phyloP scores from a whole-genome alignment of 2,797 vertebrate species.

The Urosaurus nigricauda region DNA sequence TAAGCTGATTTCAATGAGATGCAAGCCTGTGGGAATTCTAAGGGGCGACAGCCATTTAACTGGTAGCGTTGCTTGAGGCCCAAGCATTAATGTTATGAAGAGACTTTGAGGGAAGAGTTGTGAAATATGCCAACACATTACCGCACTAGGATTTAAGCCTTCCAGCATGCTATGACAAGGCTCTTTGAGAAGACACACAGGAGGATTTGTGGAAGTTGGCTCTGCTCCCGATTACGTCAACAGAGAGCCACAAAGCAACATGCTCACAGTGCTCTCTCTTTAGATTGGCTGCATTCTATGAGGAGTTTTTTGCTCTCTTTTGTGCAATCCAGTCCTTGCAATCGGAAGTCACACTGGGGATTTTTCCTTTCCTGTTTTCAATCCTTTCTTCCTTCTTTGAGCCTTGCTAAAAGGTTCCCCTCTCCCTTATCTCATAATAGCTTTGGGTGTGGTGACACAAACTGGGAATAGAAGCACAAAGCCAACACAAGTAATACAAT shows the following conservation, averaged over 20 bases:
- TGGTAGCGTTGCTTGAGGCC: background rate
- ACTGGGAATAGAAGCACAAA: background rate
- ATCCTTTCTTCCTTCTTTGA: constrained; percentile 15
- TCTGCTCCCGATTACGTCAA: constrained; percentile 23
- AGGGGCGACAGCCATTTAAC: background rate
- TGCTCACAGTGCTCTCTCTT: constrained; percentile 9
- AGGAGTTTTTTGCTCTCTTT: background rate
- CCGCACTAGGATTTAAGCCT: constrained; percentile 6
- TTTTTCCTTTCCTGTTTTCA: constrained; percentile 18
- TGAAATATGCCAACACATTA: background rate
- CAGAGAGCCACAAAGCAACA: background rate
- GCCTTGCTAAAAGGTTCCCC: background rate
- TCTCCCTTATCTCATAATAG: background rate
- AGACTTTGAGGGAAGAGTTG: background rate
- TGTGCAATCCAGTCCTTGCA: background rate
- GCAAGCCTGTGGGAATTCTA: background rate
- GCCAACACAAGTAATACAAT: background rate
- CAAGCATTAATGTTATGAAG: background rate
- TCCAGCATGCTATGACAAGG: background rate
- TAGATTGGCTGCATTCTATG: background rate
- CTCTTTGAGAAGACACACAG: constrained; percentile 13
- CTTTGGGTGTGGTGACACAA: background rate
- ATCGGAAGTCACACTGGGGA: background rate
- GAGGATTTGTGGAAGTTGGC: constrained; percentile 27
- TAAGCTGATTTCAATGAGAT: background rate